phyloP scores from a whole-genome alignment of 35 echinoderm and acorn worm genomes.

The Ophiothrix spiculata region DNA sequence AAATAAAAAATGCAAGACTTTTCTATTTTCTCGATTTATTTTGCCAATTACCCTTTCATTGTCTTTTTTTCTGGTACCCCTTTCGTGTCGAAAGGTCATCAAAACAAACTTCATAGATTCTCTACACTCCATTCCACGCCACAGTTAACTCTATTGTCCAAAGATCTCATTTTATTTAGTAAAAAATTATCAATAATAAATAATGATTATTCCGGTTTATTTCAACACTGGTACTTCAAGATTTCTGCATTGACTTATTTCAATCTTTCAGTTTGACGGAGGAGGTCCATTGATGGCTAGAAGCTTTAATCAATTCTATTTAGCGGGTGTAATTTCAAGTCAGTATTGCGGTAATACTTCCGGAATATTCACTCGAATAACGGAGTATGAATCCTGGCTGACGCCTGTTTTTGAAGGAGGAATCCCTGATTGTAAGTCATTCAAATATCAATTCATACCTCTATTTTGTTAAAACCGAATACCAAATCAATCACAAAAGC shows the following conservation, averaged over 20 bases:
- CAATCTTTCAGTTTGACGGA: neutral
- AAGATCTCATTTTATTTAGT: neutral
- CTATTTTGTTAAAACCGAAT: too few species aligned
- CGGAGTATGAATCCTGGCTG: neutral
- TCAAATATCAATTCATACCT: too few species aligned
- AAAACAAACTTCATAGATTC: too few species aligned
- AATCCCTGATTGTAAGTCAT: neutral
- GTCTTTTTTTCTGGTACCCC: neutral
- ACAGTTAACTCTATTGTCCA: neutral
- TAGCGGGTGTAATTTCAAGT: neutral
- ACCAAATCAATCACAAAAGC: too few species aligned
- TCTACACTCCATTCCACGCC: neutral
- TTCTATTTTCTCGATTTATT: neutral
- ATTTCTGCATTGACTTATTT: too few species aligned
- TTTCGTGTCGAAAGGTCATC: too few species aligned
- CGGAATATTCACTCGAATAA: neutral
- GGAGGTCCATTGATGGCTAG: neutral
- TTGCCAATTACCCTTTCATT: neutral
- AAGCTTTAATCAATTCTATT: neutral
- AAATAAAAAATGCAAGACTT: neutral
- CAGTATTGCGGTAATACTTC: neutral
- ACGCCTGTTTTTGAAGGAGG: neutral
- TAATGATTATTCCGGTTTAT: neutral
- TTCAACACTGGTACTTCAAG: neutral
- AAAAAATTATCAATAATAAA: neutral